Conservation (phyloP, 2,797 vertebrate genomes). For the Periparus ater region DNA sequence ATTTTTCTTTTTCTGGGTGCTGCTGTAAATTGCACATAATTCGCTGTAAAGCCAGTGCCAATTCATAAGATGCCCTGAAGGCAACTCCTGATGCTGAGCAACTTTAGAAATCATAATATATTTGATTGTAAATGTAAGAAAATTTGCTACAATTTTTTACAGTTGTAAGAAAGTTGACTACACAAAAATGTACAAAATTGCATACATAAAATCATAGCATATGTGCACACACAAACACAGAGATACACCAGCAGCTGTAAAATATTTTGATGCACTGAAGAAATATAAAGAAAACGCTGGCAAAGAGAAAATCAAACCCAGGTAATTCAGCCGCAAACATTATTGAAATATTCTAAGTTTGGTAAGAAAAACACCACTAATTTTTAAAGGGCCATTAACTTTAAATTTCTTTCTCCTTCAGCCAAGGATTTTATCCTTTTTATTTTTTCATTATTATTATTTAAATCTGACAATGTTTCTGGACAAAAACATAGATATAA, state of each 20-base stretch:
- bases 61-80: neutral
- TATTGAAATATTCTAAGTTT: neutral
- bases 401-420: neutral
- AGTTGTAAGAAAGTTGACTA: neutral
- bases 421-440: neutral
- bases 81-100: neutral
- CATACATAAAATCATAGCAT: neutral
- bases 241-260: neutral
- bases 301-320: neutral
- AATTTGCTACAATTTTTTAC: neutral
- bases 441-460: neutral
- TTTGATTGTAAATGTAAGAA: neutral
- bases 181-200: neutral
- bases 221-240: accelerated
- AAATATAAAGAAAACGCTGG: neutral
- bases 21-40: neutral
- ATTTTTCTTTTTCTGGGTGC: neutral
- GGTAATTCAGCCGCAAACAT: neutral
- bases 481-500: neutral
- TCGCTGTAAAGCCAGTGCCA: neutral
- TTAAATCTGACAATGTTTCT: neutral
- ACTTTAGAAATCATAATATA: neutral
- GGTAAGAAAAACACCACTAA: neutral
- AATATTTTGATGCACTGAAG: neutral
- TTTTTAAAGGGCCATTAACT: neutral